Conservation (phyloP, 1,140 invertebrate species). For the Homalodisca vitripennis region DNA sequence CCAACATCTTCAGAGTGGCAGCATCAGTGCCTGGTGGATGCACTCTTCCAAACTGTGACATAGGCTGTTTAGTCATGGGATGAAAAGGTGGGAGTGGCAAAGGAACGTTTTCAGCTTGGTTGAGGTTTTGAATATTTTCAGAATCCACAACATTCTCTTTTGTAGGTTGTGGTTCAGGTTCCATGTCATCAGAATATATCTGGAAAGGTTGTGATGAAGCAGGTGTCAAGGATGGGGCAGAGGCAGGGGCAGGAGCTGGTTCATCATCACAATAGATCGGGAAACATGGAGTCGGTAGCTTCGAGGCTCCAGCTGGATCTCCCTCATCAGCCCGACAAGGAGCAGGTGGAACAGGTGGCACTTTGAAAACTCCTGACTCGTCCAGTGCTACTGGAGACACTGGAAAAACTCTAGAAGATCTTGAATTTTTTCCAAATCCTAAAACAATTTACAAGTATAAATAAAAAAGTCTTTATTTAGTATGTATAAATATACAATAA, state of each 20-base stretch:
- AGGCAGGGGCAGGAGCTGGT: not conserved
- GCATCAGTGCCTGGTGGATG: too few relatives aligned
- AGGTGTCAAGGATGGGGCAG: too few relatives aligned
- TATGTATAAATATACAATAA: not conserved
- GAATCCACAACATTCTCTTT: too few relatives aligned
- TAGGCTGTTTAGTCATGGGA: not conserved
- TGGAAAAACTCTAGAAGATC: not conserved
- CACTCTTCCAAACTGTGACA: not conserved
- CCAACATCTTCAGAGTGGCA: slow-evolving; percentile 10
- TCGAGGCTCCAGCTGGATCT: not conserved
- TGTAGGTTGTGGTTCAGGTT: too few relatives aligned
- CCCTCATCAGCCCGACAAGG: too few relatives aligned
- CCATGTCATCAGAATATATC: slow-evolving; percentile 13
- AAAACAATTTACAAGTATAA: not conserved
- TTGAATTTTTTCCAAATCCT: not conserved
- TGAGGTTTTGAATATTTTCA: too few relatives aligned
- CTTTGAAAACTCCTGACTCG: slow-evolving; percentile 2
- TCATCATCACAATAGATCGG: slow-evolving; percentile 1
- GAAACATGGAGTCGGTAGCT: not conserved
- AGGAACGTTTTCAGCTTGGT: not conserved
- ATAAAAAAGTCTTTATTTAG: not conserved
- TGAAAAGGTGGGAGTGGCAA: not conserved
- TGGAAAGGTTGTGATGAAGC: too few relatives aligned
- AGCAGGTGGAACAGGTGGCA: slow-evolving; percentile 4
- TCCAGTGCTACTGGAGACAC: not conserved